These are phyloP conservation scores for Nibea coibor DNA, from an alignment of 2,113 vertebrate genomes.

Conservation along the genomic window DNA sequence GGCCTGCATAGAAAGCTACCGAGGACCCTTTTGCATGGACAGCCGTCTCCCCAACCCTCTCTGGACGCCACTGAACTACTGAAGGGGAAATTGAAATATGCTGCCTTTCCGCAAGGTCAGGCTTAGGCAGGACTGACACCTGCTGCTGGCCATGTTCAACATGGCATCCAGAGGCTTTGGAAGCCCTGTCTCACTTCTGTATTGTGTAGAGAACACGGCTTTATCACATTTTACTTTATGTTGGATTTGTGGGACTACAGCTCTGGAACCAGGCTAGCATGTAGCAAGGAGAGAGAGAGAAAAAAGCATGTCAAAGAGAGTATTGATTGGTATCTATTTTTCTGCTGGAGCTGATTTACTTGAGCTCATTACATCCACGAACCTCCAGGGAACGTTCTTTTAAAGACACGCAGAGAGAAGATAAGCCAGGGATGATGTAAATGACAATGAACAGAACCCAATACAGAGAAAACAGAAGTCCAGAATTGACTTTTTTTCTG, in stretches of 20 bases:
- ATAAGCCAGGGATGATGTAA: conserved; percentile 30
- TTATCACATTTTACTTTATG: conserved; percentile 20
- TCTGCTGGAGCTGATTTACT: conserved; percentile 44
- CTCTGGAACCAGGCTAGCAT: conserved; percentile 11
- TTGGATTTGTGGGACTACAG: conserved; percentile 11
- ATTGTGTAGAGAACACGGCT: conserved; percentile 21
- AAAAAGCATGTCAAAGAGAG: neutral
- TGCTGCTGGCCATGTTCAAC: conserved; percentile 62
- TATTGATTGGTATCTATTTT: conserved; percentile 49
- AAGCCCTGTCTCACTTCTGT: conserved; percentile 10
- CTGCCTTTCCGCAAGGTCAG: conserved; percentile 64
- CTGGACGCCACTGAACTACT: conserved; percentile 58
- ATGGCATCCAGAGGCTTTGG: conserved; percentile 25
- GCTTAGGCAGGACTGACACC: conserved; percentile 56
- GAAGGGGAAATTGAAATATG: conserved; percentile 73
- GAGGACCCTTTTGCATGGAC: conserved; percentile 53
- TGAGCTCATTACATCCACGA: conserved; percentile 48
- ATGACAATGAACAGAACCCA: neutral
- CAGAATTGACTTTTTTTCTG: neutral
- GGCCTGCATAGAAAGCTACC: conserved; percentile 58
- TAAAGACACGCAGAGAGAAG: conserved; percentile 27
- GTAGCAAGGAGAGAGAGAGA: neutral
- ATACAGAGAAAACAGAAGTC: neutral
- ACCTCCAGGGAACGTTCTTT: conserved; percentile 18
- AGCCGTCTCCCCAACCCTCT: conserved; percentile 47